A percentile compares a stretch with the other conserved stretches of the same genome.
Conservation (phyloP, 2,113 vertebrate genomes). For the Odocoileus virginianus region DNA sequence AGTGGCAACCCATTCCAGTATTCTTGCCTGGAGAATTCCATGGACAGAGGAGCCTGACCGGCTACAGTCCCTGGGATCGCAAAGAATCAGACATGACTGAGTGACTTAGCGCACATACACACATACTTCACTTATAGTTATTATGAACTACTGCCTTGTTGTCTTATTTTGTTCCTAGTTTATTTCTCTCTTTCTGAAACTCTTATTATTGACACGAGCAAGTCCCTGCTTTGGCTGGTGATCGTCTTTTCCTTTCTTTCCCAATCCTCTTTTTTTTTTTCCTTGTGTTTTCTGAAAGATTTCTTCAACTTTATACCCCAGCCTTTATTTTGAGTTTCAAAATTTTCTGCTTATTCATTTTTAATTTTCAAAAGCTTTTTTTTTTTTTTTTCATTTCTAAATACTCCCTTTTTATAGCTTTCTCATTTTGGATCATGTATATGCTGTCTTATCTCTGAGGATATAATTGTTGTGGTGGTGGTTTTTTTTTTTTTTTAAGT, state of each 20-base stretch:
- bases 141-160: background rate
- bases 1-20: background rate
- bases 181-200: background rate
- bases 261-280: background rate
- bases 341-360: background rate
- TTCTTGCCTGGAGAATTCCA: background rate
- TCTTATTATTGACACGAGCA: background rate
- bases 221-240: background rate
- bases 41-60: background rate
- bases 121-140: background rate
- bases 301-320: background rate
- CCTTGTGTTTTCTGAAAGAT: background rate
- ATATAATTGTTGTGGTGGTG: background rate
- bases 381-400: background rate
- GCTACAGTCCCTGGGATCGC: accelerated
- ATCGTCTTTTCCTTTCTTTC: background rate
- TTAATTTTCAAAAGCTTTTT: background rate
- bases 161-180: background rate
- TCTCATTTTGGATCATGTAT: background rate
- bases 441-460: background rate
- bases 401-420: background rate
- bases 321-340: background rate
- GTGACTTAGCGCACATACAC: background rate
- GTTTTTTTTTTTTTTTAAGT: background rate
- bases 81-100: background rate